Evolutionary conservation across 2,888 invertebrate species (phyloP).

Genomic region (Agrotis puta): DNA sequence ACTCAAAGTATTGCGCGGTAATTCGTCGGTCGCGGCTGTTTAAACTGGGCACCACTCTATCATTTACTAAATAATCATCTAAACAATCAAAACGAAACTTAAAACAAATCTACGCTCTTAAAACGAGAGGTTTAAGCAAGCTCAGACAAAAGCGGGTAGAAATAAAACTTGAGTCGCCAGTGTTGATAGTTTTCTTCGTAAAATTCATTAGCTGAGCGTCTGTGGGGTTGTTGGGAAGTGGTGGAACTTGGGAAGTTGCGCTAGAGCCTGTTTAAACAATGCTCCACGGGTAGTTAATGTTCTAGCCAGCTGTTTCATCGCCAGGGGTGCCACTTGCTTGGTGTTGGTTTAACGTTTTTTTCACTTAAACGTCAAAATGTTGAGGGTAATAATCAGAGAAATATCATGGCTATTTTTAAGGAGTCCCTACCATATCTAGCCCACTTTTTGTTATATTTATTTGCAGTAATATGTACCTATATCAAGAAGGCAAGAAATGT

Average conservation of each 20-base stretch:
- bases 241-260: slow-evolving; percentile 26
- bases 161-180: slow-evolving; percentile 15
- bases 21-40: too few species aligned
- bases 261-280: slow-evolving; percentile 46
- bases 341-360: neutral
- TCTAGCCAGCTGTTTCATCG: slow-evolving; percentile 45
- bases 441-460: too few species aligned
- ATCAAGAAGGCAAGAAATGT: too few species aligned
- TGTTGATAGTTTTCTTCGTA: slow-evolving; percentile 59
- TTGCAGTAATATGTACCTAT: too few species aligned
- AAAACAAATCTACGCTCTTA: slow-evolving; percentile 21
- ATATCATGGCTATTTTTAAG: too few species aligned
- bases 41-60: too few species aligned
- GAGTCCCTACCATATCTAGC: too few species aligned
- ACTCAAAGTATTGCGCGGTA: too few species aligned
- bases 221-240: slow-evolving; percentile 32
- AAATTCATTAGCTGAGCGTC: slow-evolving; percentile 52
- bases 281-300: slow-evolving; percentile 52
- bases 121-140: neutral
- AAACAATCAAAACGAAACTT: neutral
- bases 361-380: neutral
- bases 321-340: slow-evolving; percentile 38
- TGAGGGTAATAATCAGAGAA: too few species aligned
- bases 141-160: slow-evolving; percentile 3
- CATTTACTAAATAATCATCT: too few species aligned